Evolutionary conservation across 2,113 vertebrate genomes (phyloP).

Genomic region (Machaerirhynchus nigripectus): DNA sequence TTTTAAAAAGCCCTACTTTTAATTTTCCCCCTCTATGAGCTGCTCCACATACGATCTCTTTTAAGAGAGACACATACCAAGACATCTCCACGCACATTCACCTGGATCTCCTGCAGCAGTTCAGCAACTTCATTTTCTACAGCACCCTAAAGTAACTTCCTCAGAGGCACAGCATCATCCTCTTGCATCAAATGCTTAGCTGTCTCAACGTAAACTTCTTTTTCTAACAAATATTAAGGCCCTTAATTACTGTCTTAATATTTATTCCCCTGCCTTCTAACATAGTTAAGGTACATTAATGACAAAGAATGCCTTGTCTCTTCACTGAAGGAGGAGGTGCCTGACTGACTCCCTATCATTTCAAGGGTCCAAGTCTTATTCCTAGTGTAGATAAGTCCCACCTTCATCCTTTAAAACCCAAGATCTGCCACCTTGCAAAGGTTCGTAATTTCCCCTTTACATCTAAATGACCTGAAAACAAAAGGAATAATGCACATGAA

Average conservation of each 20-base stretch:
- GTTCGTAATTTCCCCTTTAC: neutral
- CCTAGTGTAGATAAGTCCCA: neutral
- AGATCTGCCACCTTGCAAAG: neutral
- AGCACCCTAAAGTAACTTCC: neutral
- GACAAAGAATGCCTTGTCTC: accelerated
- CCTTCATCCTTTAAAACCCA: neutral
- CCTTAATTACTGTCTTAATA: neutral
- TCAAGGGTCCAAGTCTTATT: neutral
- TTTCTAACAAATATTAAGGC: neutral
- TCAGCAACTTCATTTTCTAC: neutral
- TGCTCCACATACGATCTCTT: neutral
- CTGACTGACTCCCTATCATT: neutral
- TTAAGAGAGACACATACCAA: neutral
- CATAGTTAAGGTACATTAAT: neutral
- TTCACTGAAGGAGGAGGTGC: neutral
- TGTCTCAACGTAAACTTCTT: neutral
- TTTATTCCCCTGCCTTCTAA: neutral
- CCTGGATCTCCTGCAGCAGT: neutral
- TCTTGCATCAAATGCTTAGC: neutral
- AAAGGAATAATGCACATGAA: neutral
- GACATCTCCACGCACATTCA: neutral
- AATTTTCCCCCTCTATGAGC: accelerated
- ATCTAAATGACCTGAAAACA: neutral
- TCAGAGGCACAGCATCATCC: neutral
- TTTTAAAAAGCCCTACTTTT: neutral